phyloP scores from a whole-genome alignment of 1,140 invertebrate species.

The Adelges cooleyi region DNA sequence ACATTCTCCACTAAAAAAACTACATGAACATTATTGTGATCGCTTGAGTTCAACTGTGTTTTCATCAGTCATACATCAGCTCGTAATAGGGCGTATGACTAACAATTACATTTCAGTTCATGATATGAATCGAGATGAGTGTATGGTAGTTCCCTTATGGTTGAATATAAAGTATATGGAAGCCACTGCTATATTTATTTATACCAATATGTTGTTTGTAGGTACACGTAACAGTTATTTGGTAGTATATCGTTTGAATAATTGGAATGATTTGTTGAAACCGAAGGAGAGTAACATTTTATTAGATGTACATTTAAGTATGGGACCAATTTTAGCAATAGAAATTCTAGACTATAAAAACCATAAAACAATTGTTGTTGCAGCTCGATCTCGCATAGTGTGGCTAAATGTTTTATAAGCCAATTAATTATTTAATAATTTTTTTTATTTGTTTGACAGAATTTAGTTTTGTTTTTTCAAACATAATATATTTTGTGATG shows the following conservation, averaged over 20 bases:
- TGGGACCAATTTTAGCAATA: not conserved
- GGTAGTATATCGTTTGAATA: not conserved
- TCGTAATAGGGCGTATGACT: not conserved
- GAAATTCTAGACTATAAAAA: not conserved
- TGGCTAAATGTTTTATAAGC: too few species aligned
- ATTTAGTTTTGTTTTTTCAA: too few species aligned
- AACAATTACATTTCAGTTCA: not conserved
- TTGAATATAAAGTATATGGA: not conserved
- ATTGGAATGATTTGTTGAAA: not conserved
- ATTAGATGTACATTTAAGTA: not conserved
- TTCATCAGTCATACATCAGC: not conserved
- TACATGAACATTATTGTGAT: not conserved
- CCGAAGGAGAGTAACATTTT: not conserved
- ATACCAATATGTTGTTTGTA: slow-evolving; percentile 3
- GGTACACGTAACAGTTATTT: slow-evolving; percentile 7
- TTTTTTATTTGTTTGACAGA: too few species aligned
- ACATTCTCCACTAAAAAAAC: not conserved
- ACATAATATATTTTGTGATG: too few species aligned
- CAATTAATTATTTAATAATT: too few species aligned
- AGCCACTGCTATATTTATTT: not conserved
- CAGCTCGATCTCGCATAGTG: not conserved
- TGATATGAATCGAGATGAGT: not conserved
- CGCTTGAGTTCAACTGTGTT: not conserved
- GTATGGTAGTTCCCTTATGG: not conserved
- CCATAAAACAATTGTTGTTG: not conserved